Conservation (phyloP, 2,113 vertebrate genomes). For the Siphamia tubifer region DNA sequence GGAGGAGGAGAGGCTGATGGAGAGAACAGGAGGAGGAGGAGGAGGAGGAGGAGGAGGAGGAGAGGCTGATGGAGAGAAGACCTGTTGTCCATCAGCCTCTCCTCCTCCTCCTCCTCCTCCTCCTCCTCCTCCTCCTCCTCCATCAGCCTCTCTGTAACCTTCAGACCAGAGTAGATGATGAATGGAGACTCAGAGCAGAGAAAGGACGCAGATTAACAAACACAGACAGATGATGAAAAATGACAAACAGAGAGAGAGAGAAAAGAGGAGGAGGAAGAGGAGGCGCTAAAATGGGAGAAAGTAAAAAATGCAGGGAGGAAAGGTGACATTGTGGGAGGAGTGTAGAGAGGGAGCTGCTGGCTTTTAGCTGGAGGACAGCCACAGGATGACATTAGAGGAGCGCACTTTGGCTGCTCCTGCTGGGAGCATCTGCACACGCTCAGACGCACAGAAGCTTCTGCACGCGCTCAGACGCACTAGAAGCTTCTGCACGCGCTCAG, state of each 20-base stretch:
- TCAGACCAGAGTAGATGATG: conserved; percentile 78
- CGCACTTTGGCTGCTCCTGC: conserved; percentile 73
- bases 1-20: too few relatives aligned
- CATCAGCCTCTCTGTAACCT: conserved; percentile 68
- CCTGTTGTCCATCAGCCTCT: too few relatives aligned
- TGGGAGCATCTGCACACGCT: conserved; percentile 46
- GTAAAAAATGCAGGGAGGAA: conserved; percentile 54
- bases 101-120: conserved; percentile 28
- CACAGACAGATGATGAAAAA: conserved; percentile 78
- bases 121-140: conserved; percentile 56
- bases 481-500: conserved; percentile 20
- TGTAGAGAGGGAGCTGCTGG: conserved; percentile 51
- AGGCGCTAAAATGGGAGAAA: conserved; percentile 28
- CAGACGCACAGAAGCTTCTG: conserved; percentile 31
- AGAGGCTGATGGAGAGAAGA: too few relatives aligned
- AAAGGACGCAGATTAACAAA: conserved; percentile 79
- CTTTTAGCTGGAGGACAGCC: conserved; percentile 75
- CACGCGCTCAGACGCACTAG: conserved; percentile 31
- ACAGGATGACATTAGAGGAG: conserved; percentile 69
- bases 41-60: too few relatives aligned
- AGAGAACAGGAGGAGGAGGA: too few relatives aligned
- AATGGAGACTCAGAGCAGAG: conserved; percentile 77
- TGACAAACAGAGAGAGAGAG: conserved; percentile 69
- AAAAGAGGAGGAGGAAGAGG: not conserved
- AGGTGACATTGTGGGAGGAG: conserved; percentile 73